A percentile compares a stretch with the other conserved stretches of the same genome.
These are phyloP conservation scores for Coilia nasus DNA, from an alignment of 2,797 vertebrate genomes.

Conservation along the genomic window DNA sequence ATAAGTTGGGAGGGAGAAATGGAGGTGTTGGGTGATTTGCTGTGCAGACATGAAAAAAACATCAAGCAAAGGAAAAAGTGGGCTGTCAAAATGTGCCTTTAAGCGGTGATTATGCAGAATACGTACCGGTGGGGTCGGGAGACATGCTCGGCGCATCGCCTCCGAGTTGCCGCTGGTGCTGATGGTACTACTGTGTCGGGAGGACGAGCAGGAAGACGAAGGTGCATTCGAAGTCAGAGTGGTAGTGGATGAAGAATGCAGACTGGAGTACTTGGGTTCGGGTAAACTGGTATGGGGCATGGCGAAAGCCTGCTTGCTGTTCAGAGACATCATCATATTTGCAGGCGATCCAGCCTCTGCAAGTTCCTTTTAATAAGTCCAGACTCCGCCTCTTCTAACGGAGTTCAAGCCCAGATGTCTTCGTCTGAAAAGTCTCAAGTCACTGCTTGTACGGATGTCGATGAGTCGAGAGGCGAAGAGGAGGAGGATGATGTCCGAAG, in stretches of 20 bases:
- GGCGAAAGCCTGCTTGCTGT: slow-evolving; percentile 94
- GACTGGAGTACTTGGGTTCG: slow-evolving; percentile 89
- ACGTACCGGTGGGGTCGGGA: slow-evolving; percentile 98
- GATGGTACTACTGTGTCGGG: slow-evolving; percentile 83
- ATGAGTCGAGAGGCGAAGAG: slow-evolving; percentile 21
- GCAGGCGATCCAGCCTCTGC: slow-evolving; percentile 74
- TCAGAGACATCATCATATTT: slow-evolving; percentile 98
- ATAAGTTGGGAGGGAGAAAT: slow-evolving; percentile 82
- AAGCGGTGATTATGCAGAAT: slow-evolving; percentile 91
- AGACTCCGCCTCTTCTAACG: slow-evolving; percentile 81
- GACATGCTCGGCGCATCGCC: slow-evolving; percentile 94
- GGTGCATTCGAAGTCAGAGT: slow-evolving; percentile 80
- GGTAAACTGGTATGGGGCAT: slow-evolving; percentile 90
- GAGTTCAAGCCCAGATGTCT: slow-evolving; percentile 70
- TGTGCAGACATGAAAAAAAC: slow-evolving; percentile 96
- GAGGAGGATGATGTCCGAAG: slow-evolving; percentile 64
- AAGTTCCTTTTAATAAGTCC: slow-evolving; percentile 82
- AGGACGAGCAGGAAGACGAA: slow-evolving; percentile 84
- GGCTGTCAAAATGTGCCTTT: slow-evolving; percentile 92
- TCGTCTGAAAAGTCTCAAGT: slow-evolving; percentile 68
- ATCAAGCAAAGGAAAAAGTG: slow-evolving; percentile 85
- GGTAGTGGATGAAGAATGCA: slow-evolving; percentile 87
- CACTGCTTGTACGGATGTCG: slow-evolving; percentile 49
- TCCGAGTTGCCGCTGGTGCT: slow-evolving; percentile 83
- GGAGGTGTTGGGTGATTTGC: slow-evolving; percentile 93